A percentile compares a stretch with the other conserved stretches of the same genome.
Conservation (phyloP, 2,113 vertebrate genomes). For the Microcebus murinus region DNA sequence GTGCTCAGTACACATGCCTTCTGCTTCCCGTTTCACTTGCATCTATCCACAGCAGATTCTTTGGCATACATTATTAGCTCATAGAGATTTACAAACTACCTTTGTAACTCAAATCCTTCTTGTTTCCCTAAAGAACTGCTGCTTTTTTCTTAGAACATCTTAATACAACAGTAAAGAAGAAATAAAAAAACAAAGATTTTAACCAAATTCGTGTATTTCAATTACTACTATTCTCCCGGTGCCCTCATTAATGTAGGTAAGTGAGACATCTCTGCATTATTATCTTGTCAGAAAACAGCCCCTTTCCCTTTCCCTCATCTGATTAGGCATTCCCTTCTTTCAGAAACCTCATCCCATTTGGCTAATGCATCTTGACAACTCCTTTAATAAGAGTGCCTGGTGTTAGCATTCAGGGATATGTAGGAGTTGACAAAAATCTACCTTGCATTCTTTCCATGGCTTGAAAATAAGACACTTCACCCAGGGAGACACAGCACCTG, state of each 20-base stretch:
- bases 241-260: neutral
- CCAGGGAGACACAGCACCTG: slow-evolving; percentile 21
- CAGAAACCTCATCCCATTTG: slow-evolving; percentile 50
- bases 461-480: slow-evolving; percentile 64
- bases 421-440: slow-evolving; percentile 72
- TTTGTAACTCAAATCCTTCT: neutral
- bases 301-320: neutral
- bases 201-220: neutral
- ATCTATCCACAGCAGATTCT: neutral
- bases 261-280: neutral
- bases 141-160: neutral
- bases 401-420: slow-evolving; percentile 1
- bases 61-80: neutral
- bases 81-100: neutral
- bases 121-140: neutral
- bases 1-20: neutral
- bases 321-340: slow-evolving; percentile 49
- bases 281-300: neutral
- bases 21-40: neutral
- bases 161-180: slow-evolving; percentile 6
- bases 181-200: neutral
- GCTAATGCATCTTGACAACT: slow-evolving; percentile 77
- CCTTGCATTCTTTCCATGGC: slow-evolving; percentile 60
- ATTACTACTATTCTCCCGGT: neutral
- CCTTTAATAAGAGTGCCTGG: slow-evolving; percentile 66